Conservation (phyloP, 2,888 invertebrate genomes). For the Temnothorax unifasciatus region DNA sequence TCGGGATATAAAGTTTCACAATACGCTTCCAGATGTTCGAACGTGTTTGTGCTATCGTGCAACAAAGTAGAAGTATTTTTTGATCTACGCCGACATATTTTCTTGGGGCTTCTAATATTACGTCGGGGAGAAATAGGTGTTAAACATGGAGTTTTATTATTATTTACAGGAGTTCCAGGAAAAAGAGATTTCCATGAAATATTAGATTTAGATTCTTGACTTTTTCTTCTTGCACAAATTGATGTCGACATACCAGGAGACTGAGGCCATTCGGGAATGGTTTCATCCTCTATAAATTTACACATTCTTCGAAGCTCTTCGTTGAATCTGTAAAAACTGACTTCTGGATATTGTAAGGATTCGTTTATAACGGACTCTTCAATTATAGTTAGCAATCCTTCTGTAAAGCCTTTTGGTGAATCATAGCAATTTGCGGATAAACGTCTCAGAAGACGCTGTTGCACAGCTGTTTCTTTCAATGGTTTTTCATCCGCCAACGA, state of each 20-base stretch:
- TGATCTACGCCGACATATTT: conserved; percentile 69
- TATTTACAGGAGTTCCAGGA: background rate
- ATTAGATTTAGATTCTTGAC: background rate
- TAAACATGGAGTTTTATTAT: background rate
- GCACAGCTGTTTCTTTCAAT: conserved; percentile 44
- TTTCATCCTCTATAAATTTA: conserved; percentile 82
- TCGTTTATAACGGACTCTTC: conserved; percentile 79
- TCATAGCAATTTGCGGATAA: conserved; percentile 76
- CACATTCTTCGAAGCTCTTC: conserved; percentile 80
- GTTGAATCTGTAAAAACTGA: conserved; percentile 79
- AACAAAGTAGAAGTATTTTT: conserved; percentile 54
- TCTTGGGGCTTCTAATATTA: conserved; percentile 46
- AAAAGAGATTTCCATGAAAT: background rate
- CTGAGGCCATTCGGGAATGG: conserved; percentile 79
- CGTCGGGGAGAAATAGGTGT: conserved; percentile 17
- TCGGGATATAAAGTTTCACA: conserved; percentile 64
- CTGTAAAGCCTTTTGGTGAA: conserved; percentile 79
- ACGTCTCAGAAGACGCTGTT: conserved; percentile 71
- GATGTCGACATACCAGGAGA: conserved; percentile 61
- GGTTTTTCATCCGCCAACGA: conserved; percentile 59
- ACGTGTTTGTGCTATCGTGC: conserved; percentile 49
- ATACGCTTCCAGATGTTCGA: conserved; percentile 66
- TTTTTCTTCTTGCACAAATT: background rate
- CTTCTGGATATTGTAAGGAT: conserved; percentile 51
- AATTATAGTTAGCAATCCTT: conserved; percentile 80